phyloP scores from a whole-genome alignment of 2,888 invertebrate species.

The Dichetophora obliterata region DNA sequence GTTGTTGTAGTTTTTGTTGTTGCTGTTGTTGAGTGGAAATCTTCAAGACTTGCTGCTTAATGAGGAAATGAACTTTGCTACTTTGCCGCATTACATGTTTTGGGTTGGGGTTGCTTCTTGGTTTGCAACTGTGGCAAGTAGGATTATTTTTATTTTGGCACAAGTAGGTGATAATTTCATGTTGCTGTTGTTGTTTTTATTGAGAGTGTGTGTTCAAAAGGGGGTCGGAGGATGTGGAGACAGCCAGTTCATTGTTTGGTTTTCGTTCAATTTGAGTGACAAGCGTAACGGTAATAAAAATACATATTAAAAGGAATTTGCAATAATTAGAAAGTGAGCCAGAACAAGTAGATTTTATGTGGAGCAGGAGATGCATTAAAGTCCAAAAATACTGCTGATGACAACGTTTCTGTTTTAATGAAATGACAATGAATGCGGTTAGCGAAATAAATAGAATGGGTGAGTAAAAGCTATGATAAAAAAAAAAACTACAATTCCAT shows the following conservation, averaged over 20 bases:
- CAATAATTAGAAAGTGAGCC: conserved; percentile 32
- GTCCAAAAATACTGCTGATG: neutral
- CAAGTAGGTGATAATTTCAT: conserved; percentile 33
- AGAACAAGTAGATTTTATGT: neutral
- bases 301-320: conserved; percentile 35
- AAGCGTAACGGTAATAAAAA: conserved; percentile 35
- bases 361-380: neutral
- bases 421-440: neutral
- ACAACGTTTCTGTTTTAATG: neutral
- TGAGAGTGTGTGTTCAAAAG: neutral
- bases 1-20: conserved; percentile 5
- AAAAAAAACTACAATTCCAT: too few species aligned
- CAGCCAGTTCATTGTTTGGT: conserved; percentile 23
- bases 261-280: conserved; percentile 28
- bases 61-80: conserved; percentile 40
- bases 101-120: neutral
- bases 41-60: conserved; percentile 31
- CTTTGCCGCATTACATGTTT: neutral
- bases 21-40: conserved; percentile 23
- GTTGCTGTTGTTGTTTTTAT: neutral
- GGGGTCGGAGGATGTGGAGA: neutral
- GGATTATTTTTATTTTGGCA: conserved; percentile 9
- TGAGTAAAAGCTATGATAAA: neutral
- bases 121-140: conserved; percentile 2
- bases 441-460: neutral